Base-by-base conservation (phyloP, 2,113 vertebrate genomes). In the Trogon surrucura region DNA sequence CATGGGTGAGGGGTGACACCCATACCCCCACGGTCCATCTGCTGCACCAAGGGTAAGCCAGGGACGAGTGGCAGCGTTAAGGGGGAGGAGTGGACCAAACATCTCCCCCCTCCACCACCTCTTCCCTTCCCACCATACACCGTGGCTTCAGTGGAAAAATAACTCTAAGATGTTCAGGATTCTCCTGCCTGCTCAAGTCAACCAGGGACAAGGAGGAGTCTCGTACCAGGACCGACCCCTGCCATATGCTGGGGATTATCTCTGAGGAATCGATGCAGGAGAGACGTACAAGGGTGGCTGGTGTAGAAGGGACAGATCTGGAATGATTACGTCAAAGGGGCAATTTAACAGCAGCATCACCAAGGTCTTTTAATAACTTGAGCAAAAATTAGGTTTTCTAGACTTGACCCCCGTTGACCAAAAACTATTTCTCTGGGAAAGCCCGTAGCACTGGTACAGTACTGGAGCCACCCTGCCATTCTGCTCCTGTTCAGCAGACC, bases 191-290 rank as follows among this genome's bases (percentile, higher is more conserved):
- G 74, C 81, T 74, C 6, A 79, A 95, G 89, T 84, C 89, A 94
- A 16, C 12, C 56, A 47, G 45, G 87, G 80, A 80, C 70, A 84
- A 36, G 15, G 25, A 44, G 25, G 26, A 91, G 22, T 7, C 54
- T 45, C 4, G 4, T 70, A 65, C 34, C 62, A 75, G 73, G 74
- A 64, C 70, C 3, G 0, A 81, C 48, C 58, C 74, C 57, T 89
- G 71, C 95, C 95, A 75, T 94, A 87, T 89, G 96, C 66, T 56
- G 9, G 47, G 92, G 88, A 94, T 95, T 89, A 85, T 57, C 78
- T 60, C 85, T 9, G 10, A 88, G 66, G 48, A 89, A 20, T 1
- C 36, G 53, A 51, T 11, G 32, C 6, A 9, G n/a, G 20, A 72
- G 5, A 34, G 69, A 23, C 0, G 0, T n/a, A 14, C 62, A 56